phyloP scores from a whole-genome alignment of 2,797 vertebrate species.

The Macropus fuliginosus region DNA sequence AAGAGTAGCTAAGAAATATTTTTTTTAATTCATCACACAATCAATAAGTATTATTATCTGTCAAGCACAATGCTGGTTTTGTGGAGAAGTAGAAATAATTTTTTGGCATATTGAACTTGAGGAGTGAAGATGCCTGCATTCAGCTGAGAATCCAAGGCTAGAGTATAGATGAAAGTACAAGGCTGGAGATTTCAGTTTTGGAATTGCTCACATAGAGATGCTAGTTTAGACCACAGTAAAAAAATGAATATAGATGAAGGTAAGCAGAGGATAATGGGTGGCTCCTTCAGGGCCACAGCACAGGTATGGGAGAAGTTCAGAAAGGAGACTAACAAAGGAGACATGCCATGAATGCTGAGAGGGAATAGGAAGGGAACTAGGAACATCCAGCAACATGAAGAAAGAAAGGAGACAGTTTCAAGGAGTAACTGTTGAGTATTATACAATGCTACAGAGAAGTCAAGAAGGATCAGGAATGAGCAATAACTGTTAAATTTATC shows the following conservation, averaged over 20 bases:
- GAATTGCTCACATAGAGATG: neutral
- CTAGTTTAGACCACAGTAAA: rapidly evolving
- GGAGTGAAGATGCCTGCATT: neutral
- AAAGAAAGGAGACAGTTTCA: neutral
- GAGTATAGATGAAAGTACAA: neutral
- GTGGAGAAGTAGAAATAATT: neutral
- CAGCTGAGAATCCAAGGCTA: neutral
- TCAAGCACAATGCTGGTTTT: neutral
- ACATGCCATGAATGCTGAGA: neutral
- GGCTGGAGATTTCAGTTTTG: neutral
- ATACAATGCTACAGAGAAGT: neutral
- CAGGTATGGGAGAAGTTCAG: neutral
- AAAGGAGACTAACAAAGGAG: neutral
- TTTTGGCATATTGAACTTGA: neutral
- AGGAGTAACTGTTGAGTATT: neutral
- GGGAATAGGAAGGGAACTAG: neutral
- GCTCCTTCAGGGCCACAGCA: neutral
- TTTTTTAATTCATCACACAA: neutral
- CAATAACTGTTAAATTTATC: neutral
- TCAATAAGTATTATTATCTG: neutral
- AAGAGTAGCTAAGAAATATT: neutral
- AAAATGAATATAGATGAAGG: neutral
- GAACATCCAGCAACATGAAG: neutral
- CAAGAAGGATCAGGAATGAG: neutral
- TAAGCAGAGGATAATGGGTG: neutral